Evolutionary conservation across 2,797 vertebrate species (phyloP), one percentile per base, ranked within the genome.

Genomic region (Percopsis omiscomaycus): DNA sequence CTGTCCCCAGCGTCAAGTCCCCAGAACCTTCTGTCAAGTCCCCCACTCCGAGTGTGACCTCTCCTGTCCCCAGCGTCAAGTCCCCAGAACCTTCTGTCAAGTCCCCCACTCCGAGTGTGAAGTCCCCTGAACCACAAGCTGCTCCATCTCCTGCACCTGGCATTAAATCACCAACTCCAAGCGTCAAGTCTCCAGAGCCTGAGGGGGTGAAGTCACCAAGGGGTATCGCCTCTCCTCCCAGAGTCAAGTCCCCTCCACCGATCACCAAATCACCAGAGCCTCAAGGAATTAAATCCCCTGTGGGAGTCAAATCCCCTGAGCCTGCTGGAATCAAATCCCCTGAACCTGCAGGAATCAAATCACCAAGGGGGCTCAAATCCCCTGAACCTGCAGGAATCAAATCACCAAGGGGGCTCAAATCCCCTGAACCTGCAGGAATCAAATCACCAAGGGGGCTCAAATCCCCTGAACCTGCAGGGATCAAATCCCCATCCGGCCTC

Each of bases 341-440:
- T 1, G 95, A 96, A 86, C 94, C 94, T 69, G 32, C 63, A 22
- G 91, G 75, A 80, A 83, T 95, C 72, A 93, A 91, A 54, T 90
- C 94, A 66, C 88, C 87, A 28, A 22, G 22, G 22, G 22, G 22
- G 1, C 15, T 62, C 11, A 68, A 61, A 37, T 68, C 87, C 10
- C 84, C 86, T 5, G 89, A 87, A 69, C 71, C 82, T 0, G 81
- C 72, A 11, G 84, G 66, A 57, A n/a, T 66, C 52, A 85, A 90
- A 83, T 91, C 79, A 10, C 85, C 89, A 28, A 77, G 85, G 1
- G 80, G 86, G 28, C 5, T 89, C 4, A 90, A 85, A 57, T 89
- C 89, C 27, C 90, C 90, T 1, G 95, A 96, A 81, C 94, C 94
- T 22, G n/a, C 75, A 3, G 85, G 84, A 68, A 67, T 85, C 12